A percentile compares a stretch with the other conserved stretches of the same genome.
Conservation (phyloP, 2,888 invertebrate genomes). For the Trissolcus japonicus region DNA sequence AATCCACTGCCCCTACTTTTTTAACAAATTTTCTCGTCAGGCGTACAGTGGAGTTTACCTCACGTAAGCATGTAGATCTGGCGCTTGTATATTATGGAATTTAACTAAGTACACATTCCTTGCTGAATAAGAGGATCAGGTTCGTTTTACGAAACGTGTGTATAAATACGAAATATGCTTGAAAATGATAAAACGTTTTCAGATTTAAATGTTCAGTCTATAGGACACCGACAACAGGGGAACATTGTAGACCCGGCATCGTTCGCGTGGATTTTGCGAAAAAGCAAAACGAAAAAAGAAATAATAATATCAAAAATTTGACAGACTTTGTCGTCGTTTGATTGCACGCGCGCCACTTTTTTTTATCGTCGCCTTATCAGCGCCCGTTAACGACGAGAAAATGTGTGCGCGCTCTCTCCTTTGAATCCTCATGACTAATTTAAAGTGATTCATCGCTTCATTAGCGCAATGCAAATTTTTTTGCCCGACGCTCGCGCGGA, state of each 20-base stretch:
- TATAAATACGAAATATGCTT: conserved; percentile 27
- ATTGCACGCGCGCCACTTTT: conserved; percentile 5
- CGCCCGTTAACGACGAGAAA: conserved; percentile 22
- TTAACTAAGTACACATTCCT: conserved; percentile 48
- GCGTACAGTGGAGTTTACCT: conserved; percentile 33
- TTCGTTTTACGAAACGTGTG: conserved; percentile 40
- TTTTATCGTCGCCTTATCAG: conserved; percentile 19
- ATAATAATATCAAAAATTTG: too few relatives aligned
- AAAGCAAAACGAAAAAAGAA: too few relatives aligned
- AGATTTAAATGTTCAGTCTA: conserved; percentile 33
- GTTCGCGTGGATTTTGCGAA: not conserved
- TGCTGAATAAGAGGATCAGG: conserved; percentile 48
- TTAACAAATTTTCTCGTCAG: conserved; percentile 44
- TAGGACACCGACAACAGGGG: conserved; percentile 1
- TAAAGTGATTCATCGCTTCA: conserved; percentile 40
- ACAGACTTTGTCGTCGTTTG: too few relatives aligned
- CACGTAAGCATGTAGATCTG: conserved; percentile 18
- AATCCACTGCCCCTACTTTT: too few relatives aligned
- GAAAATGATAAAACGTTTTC: conserved; percentile 30
- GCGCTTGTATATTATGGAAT: conserved; percentile 36
- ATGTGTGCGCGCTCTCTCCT: conserved; percentile 9
- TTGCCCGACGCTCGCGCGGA: conserved; percentile 10
- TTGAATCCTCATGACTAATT: conserved; percentile 35
- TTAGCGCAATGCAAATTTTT: conserved; percentile 42
- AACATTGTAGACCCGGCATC: conserved; percentile 11